Conservation (phyloP, 1,140 invertebrate species). For the Philopotamus ludificatus region DNA sequence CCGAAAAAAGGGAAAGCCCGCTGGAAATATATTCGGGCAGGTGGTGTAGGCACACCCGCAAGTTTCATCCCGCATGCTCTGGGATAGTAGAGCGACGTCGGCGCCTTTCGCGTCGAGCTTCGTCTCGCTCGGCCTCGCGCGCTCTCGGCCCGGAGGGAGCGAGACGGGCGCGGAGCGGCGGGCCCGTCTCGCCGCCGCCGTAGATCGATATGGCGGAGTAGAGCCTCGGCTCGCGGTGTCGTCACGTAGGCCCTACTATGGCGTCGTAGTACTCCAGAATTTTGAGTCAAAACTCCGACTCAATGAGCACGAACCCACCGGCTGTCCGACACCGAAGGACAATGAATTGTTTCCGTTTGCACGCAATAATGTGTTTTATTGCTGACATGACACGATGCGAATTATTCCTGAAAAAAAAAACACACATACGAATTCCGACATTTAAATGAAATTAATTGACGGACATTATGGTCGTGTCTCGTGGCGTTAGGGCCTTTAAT, state of each 20-base stretch:
- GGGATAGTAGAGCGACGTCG: background rate
- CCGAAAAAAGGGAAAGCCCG: conserved; percentile 16
- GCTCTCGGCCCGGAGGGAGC: background rate
- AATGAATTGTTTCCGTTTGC: background rate
- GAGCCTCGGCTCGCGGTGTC: conserved; percentile 23
- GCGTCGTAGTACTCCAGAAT: background rate
- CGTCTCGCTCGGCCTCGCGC: background rate
- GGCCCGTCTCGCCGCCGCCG: conserved; percentile 21
- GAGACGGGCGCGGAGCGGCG: background rate
- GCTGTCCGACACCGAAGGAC: background rate
- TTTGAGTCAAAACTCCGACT: background rate
- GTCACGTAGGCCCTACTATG: conserved; percentile 4
- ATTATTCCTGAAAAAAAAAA: too few species aligned
- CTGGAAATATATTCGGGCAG: conserved; percentile 35
- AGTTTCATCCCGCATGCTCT: conserved; percentile 35
- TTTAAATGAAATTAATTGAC: too few species aligned
- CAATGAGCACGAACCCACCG: background rate
- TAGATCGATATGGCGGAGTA: conserved; percentile 38
- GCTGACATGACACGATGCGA: too few species aligned
- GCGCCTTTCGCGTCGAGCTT: background rate
- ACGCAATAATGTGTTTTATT: too few species aligned
- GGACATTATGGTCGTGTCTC: too few species aligned
- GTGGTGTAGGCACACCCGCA: conserved; percentile 36
- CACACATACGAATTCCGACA: too few species aligned
- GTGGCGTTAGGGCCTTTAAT: too few species aligned